Evolutionary conservation across 2,888 invertebrate species (phyloP).

Genomic region (Agrenia bidenticulata): DNA sequence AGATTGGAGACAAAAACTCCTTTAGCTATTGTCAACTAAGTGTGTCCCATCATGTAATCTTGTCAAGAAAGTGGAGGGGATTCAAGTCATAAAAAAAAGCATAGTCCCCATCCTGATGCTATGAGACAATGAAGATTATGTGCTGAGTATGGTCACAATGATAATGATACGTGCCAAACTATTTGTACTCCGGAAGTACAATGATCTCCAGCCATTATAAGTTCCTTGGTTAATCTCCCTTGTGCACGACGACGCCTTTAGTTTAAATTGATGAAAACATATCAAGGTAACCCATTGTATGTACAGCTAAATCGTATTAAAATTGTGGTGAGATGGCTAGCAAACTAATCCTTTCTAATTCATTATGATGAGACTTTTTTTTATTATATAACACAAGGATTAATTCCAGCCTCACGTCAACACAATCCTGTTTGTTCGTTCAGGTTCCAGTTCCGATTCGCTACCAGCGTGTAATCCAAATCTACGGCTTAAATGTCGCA

Average conservation of each 20-base stretch:
- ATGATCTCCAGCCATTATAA: constrained; percentile 11
- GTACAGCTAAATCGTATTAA: no score
- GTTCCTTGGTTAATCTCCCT: no score
- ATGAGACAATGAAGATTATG: no score
- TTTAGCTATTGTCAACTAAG: constrained; percentile 25
- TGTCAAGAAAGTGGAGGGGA: no score
- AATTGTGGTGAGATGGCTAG: neutral
- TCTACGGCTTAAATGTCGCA: constrained; percentile 10
- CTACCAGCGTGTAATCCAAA: constrained; percentile 13
- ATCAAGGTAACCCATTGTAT: no score
- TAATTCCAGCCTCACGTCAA: constrained; percentile 5
- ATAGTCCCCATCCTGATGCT: no score
- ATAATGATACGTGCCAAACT: neutral
- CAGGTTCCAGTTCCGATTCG: constrained; percentile 11
- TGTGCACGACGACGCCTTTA: no score
- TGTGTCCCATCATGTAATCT: constrained; percentile 1
- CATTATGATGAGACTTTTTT: neutral
- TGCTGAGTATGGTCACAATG: no score
- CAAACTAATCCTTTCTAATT: constrained; percentile 1
- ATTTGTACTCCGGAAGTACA: constrained; percentile 26
- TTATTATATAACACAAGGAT: neutral
- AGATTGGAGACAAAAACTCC: constrained; percentile 22
- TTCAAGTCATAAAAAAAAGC: no score
- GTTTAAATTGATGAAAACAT: no score
- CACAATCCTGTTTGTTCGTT: constrained; percentile 1